phyloP scores from a whole-genome alignment of 2,888 invertebrate species.

The Tanypteryx hageni region DNA sequence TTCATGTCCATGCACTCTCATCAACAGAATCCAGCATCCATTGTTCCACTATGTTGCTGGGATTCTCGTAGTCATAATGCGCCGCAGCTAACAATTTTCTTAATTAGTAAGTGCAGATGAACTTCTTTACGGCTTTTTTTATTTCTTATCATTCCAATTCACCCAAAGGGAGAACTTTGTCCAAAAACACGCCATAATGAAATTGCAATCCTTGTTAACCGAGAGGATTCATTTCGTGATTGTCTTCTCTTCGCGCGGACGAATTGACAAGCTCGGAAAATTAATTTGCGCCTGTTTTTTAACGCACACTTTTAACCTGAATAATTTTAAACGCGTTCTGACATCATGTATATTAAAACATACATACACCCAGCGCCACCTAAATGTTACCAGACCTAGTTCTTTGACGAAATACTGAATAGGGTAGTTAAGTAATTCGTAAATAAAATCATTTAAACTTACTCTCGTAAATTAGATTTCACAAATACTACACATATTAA shows the following conservation, averaged over 20 bases:
- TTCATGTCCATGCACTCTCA: constrained; percentile 62
- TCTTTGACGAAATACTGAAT: too few relatives aligned
- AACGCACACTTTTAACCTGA: too few relatives aligned
- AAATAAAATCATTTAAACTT: too few relatives aligned
- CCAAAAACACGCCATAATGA: constrained; percentile 6
- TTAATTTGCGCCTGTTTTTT: too few relatives aligned
- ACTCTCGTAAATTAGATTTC: too few relatives aligned
- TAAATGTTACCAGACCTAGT: too few relatives aligned
- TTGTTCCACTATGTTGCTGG: constrained; percentile 58
- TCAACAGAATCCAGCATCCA: constrained; percentile 40
- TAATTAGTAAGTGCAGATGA: constrained; percentile 64
- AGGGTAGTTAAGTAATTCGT: too few relatives aligned
- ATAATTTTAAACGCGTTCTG: too few relatives aligned
- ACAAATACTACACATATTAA: too few relatives aligned
- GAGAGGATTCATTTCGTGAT: not conserved
- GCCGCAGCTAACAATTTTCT: constrained; percentile 53
- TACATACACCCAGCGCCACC: too few relatives aligned
- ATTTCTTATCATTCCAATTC: constrained; percentile 43
- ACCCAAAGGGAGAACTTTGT: constrained; percentile 25
- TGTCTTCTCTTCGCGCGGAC: not conserved
- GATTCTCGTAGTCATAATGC: constrained; percentile 39
- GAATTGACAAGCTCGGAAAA: not conserved
- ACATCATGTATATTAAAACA: too few relatives aligned
- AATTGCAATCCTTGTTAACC: constrained; percentile 25
- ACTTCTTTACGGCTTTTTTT: constrained; percentile 35